Conservation (phyloP, 2,113 vertebrate species). For the Prunella fulvescens region DNA sequence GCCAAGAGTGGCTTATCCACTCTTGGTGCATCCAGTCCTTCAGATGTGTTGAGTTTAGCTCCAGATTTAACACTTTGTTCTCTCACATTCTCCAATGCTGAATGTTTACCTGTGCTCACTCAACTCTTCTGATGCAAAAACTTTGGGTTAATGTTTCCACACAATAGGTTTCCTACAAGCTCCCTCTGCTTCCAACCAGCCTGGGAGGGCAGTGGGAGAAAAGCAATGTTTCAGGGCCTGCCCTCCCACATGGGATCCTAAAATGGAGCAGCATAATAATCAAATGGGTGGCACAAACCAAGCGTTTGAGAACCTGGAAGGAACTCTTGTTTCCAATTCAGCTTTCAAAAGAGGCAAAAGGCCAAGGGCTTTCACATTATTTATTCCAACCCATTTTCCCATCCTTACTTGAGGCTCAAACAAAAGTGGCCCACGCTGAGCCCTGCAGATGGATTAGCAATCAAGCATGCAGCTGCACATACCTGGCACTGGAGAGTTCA, state of each 20-base stretch:
- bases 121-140: not conserved
- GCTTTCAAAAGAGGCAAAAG: slow-evolving; percentile 50
- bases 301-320: slow-evolving; percentile 25
- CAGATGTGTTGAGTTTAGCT: not conserved
- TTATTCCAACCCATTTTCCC: slow-evolving; percentile 53
- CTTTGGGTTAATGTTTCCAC: not conserved
- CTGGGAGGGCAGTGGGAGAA: not conserved
- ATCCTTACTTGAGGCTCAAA: slow-evolving; percentile 39
- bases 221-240: not conserved
- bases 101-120: not conserved
- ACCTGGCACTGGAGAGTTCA: slow-evolving; percentile 28
- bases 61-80: not conserved
- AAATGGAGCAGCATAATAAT: not conserved
- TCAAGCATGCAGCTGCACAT: slow-evolving; percentile 61
- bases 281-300: not conserved
- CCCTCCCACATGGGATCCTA: not conserved
- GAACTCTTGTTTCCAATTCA: slow-evolving; percentile 46
- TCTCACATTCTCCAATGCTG: not conserved
- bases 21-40: not conserved
- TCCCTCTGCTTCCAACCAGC: not conserved
- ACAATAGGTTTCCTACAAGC: not conserved
- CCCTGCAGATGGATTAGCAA: slow-evolving; percentile 59
- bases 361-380: slow-evolving; percentile 49
- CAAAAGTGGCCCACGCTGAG: slow-evolving; percentile 49
- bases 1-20: not conserved